These are phyloP conservation scores for Boloria selene DNA, from an alignment of 2,888 invertebrate species.

Conservation along the genomic window DNA sequence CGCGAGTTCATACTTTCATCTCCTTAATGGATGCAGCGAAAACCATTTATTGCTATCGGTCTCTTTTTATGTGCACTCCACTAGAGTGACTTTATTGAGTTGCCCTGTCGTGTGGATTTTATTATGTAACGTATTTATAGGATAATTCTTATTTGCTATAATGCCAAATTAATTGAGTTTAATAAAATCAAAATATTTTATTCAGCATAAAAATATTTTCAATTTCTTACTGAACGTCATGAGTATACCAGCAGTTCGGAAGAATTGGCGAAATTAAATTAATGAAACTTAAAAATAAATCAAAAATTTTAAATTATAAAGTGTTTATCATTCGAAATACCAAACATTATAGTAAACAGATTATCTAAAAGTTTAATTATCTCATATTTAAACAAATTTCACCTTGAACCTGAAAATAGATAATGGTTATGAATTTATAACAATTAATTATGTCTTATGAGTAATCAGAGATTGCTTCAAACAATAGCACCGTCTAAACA, in stretches of 20 bases:
- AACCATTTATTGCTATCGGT: constrained; percentile 64
- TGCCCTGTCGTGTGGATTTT: constrained; percentile 37
- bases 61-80: constrained; percentile 59
- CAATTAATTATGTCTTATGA: background rate
- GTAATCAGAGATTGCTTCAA: background rate
- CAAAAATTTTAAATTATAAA: too few species aligned
- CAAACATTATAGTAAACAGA: too few species aligned
- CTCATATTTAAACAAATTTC: too few species aligned
- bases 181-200: too few species aligned
- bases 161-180: background rate
- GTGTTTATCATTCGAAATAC: too few species aligned
- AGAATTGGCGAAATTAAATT: too few species aligned
- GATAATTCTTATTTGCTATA: constrained; percentile 20
- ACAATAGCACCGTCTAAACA: background rate
- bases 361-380: too few species aligned
- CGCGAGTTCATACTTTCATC: constrained; percentile 73
- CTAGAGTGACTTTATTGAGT: constrained; percentile 52
- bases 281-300: too few species aligned
- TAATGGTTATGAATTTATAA: background rate
- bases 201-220: too few species aligned
- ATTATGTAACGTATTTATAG: constrained; percentile 34
- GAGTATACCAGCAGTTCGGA: too few species aligned
- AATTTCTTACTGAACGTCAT: too few species aligned
- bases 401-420: too few species aligned
- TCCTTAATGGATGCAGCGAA: constrained; percentile 74